Base-by-base conservation (phyloP, 37 sponge, comb jelly and placozoan genomes). In the Spongilla lacustris region DNA sequence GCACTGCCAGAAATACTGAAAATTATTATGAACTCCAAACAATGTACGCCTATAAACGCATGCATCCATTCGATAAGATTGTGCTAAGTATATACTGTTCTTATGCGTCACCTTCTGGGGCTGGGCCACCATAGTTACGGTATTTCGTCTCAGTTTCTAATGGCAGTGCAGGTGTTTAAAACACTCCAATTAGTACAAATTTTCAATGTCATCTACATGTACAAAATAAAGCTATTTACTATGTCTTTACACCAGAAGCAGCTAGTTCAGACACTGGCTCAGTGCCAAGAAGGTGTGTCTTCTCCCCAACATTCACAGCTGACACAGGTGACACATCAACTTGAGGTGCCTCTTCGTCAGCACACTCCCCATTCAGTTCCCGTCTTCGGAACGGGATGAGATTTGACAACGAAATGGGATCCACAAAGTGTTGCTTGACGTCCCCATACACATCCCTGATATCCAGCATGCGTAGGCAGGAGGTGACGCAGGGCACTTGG, bases 401-500 rank as follows among this genome's bases (percentile, higher is more conserved):
- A 6, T 30, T 78, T 27, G 90, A 86, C 11, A 76, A 48, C 11
- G 90, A 81, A 70, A 90, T 90, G 23, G 90, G 90, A 71, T 90
- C 90, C 5, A 90, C 90, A 81, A 90, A 90, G 66, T 94, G 86
- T 72, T 91, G 89, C 70, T 86, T 88, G 66, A 94, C 80, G 35
- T 95, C 95, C 4, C 78, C 88, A 17, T 78, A 69, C 23, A 92
- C 84, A 31, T 96, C 96, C 12, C 94, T 82, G 25, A 96, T 86
- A 70, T 96, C 96, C 74, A 91, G 48, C 95, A 96, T 94, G 11
- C 83, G 48, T n/a, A 93, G 29, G 37, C 94, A 89, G 50, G 92
- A 85, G 9, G 76, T 34, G 6, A 94, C 38, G 31, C 87, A 95
- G n/a, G 93, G 91, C 0, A 85, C 91, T 75, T 76, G 78, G 19